Evolutionary conservation across 2,888 invertebrate genomes (phyloP), one percentile per base, ranked within the genome.

Genomic region (Prenolepis imparis): DNA sequence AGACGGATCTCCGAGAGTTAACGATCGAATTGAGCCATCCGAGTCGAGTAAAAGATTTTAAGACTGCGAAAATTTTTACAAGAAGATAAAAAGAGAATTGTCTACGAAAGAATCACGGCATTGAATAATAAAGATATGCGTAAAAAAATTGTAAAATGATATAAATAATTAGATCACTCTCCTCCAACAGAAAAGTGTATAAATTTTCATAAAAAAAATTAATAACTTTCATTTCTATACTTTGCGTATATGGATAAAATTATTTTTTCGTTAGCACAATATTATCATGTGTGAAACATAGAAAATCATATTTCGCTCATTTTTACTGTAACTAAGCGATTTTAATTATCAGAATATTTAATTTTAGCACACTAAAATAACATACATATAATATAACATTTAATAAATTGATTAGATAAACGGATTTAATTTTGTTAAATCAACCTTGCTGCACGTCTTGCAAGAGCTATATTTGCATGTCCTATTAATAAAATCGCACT

Each of bases 1-100:
- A 64, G 63, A 44, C 39, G 61, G 28, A 12, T 28, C 18, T 44
- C 24, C 55, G n/a, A 66, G 57, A 81, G 41, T 61, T 64, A 61
- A 73, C 59, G 28, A 52, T 81, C 81, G 63, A 81, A 75, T 55
- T 81, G 48, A 75, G 55, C 64, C 75, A 81, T 63, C 39, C 41
- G 24, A n/a, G 55, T 39, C 24, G 48, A 3, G 24, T 48, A 44
- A 64, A 21, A 11, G 9, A 70, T 80, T 44, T 12, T 70, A 18
- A 8, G n/a, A 0, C 59, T 36, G 32, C 11, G 24, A 80, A 70
- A 68, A 78, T 57, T 41, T 52, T 52, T 52, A 57, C 41, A 5
- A 41, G 18, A 15, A 55, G n/a, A 57, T 67, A 24, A 57, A 70
- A 44, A 4, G 12, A 70, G 12, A 21, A 70, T 57, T 28, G n/a